These are phyloP conservation scores for Poeciliopsis turneri DNA, from an alignment of 2,797 vertebrate species.

Conservation along the genomic window DNA sequence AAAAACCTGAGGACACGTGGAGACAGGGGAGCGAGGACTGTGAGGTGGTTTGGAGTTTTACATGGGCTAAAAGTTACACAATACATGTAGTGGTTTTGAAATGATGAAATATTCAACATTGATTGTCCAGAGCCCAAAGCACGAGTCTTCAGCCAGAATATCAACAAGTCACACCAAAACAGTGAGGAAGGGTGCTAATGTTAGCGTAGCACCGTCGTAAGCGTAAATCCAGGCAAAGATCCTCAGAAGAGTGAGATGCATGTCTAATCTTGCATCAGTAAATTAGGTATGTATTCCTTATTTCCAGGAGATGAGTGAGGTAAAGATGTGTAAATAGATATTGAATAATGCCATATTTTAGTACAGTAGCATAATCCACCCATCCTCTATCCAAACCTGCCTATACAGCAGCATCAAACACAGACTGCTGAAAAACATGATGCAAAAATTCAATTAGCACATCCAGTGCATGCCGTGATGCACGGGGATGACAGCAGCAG, in stretches of 20 bases:
- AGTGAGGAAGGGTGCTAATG: neutral
- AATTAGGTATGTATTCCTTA: no score
- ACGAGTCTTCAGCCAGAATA: neutral
- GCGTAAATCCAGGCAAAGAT: no score
- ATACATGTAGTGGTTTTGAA: neutral
- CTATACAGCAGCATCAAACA: neutral
- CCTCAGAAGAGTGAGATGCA: neutral
- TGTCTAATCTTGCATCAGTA: neutral
- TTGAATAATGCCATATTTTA: neutral
- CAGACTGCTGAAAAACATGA: neutral
- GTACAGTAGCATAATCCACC: neutral
- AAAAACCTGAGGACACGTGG: constrained; percentile 85
- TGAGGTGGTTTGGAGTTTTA: neutral
- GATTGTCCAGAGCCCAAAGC: neutral
- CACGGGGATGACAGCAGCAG: neutral
- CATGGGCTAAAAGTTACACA: neutral
- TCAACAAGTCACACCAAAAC: neutral
- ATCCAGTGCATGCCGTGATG: neutral
- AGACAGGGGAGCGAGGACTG: neutral
- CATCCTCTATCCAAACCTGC: neutral
- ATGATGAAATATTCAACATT: neutral
- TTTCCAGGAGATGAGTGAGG: neutral
- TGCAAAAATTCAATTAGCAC: neutral
- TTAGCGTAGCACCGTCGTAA: neutral
- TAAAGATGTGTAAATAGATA: neutral